These are phyloP conservation scores for Muscicapa comitata DNA, from an alignment of 2,797 vertebrate species.

Conservation along the genomic window DNA sequence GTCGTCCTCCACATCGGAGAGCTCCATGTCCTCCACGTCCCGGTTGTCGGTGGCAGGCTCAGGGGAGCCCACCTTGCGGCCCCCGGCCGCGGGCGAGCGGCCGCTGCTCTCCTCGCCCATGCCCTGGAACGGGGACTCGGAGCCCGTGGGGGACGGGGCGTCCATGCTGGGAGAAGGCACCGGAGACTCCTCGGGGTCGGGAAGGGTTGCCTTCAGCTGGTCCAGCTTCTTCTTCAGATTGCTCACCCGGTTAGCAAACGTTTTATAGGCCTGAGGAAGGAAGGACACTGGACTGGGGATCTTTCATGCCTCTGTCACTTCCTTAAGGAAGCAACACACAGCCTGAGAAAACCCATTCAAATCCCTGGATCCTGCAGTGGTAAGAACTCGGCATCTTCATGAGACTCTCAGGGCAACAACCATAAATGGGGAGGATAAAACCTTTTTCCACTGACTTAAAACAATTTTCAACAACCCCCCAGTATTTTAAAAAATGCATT, in stretches of 20 bases:
- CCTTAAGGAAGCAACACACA: background rate
- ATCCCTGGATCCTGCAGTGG: background rate
- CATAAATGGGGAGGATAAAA: background rate
- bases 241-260: conserved; percentile 92
- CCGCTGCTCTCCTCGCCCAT: conserved; percentile 72
- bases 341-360: background rate
- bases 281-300: background rate
- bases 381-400: accelerated
- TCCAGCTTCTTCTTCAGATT: conserved; percentile 95
- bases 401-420: background rate
- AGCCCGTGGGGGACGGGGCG: conserved; percentile 92
- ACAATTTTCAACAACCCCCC: accelerated
- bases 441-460: background rate
- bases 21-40: conserved; percentile 92
- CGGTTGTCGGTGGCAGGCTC: conserved; percentile 81
- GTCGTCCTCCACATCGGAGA: conserved; percentile 90
- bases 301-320: background rate
- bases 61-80: conserved; percentile 72
- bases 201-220: conserved; percentile 88
- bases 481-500: accelerated
- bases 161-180: conserved; percentile 93
- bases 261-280: conserved; percentile 87
- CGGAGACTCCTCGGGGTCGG: conserved; percentile 91
- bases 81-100: conserved; percentile 27
- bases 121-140: conserved; percentile 89